A percentile compares a stretch with the other conserved stretches of the same genome.
These are phyloP conservation scores for Caenorhabditis sinica DNA, from an alignment of 2,888 invertebrate genomes.

Conservation along the genomic window DNA sequence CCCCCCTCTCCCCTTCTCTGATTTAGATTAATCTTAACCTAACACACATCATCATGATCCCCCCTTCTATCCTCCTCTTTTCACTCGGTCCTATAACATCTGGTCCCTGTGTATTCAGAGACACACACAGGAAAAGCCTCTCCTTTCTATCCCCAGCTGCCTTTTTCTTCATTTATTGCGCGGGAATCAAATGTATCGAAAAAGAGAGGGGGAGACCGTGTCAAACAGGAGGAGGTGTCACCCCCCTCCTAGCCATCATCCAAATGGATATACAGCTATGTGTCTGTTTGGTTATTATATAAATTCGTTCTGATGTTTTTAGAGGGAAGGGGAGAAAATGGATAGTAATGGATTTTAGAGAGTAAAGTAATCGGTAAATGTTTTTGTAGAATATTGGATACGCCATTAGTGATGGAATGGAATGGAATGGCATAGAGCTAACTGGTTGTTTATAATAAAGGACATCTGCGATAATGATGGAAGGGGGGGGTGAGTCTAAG, in stretches of 20 bases:
- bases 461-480: neutral
- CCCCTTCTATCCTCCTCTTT: no score
- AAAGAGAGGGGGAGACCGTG: neutral
- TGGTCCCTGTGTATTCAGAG: neutral
- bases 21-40: neutral
- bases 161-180: conserved; percentile 37
- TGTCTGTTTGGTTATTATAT: neutral
- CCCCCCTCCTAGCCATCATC: neutral
- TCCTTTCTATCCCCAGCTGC: conserved; percentile 17
- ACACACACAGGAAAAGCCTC: conserved; percentile 10
- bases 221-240: neutral
- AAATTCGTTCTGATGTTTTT: neutral
- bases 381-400: neutral
- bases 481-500: neutral
- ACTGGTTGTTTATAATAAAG: no score
- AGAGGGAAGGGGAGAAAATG: neutral
- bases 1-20: neutral
- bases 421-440: no score
- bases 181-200: neutral
- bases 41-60: neutral
- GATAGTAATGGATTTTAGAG: neutral
- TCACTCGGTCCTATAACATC: neutral
- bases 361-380: no score
- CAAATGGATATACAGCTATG: neutral
- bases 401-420: no score